These are phyloP conservation scores for Adelosebastes latens DNA, from an alignment of 2,797 vertebrate genomes.

Conservation along the genomic window DNA sequence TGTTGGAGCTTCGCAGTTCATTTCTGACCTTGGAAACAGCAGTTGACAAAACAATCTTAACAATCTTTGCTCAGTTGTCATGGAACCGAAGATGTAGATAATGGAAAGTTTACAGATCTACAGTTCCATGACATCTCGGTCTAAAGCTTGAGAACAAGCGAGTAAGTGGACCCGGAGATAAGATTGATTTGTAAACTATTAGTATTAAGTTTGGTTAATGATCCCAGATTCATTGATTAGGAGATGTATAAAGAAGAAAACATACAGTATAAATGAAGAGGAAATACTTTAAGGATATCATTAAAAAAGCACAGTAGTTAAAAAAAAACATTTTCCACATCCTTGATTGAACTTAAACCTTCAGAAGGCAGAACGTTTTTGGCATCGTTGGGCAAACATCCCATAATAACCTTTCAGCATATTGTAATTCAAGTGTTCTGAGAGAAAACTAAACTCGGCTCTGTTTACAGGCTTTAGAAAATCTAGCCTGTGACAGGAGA, in stretches of 20 bases:
- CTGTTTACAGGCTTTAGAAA: no score
- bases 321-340: neutral
- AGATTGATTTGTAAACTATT: neutral
- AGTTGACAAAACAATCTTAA: neutral
- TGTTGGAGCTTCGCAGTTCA: neutral
- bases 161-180: neutral
- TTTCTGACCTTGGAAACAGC: neutral
- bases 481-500: no score
- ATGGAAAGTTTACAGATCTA: neutral
- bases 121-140: neutral
- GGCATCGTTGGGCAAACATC: accelerated
- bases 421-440: no score
- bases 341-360: neutral
- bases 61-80: neutral
- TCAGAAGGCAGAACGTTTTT: no score
- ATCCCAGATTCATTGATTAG: neutral
- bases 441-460: no score
- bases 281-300: neutral
- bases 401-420: no score
- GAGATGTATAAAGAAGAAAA: neutral
- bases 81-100: neutral
- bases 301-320: neutral
- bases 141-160: neutral
- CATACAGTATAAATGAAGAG: neutral
- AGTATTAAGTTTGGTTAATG: neutral